Base-by-base conservation (phyloP, 2,113 vertebrate species). In the Brienomyrus brachyistius region DNA sequence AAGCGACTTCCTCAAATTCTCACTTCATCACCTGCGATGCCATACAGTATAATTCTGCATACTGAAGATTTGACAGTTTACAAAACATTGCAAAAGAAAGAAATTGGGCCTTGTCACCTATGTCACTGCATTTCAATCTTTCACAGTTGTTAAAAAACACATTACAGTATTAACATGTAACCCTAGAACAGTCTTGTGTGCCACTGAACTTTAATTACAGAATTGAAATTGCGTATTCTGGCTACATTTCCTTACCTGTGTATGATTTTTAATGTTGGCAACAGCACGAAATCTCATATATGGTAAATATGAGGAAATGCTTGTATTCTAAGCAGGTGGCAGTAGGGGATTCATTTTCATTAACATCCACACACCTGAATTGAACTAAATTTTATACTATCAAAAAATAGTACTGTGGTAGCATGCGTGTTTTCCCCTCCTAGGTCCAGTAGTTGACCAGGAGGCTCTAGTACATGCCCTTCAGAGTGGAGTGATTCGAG, bases 241-340 rank as follows among this genome's bases (percentile, higher is more conserved):
- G 40, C 17, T 35, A 40, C 74, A 21, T 15, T 43, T 80, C 35
- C 74, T 80, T 80, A 80, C 35, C 19, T 80, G 74, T 80, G 74
- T 43, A 43, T 43, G 74, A 80, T 43, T 17, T 43, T 80, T 97
- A 89, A 93, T 97, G 92, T 92, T 97, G 87, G 96, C 95, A 21
- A 95, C 96, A 77, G 96, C 96, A 43, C 94, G 95, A 80, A 96
- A 94, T 54, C 89, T 97, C 0, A 31, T 96, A 2, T 94, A 96
- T 94, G 96, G 96, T 97, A 94, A 93, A 51, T 17, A 59, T 83
- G n/a, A 11, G 23, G n/a, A 66, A 66, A 66, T 27, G 2, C n/a
- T 27, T 66, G n/a, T 27, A 27, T 27, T 66, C n/a, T 11, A 66
- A 4, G 8, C 56, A n/a, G 56, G 2, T 2, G 7, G 21, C 2